Conservation (phyloP, 2,888 invertebrate species). For the Agrypnus murinus region DNA sequence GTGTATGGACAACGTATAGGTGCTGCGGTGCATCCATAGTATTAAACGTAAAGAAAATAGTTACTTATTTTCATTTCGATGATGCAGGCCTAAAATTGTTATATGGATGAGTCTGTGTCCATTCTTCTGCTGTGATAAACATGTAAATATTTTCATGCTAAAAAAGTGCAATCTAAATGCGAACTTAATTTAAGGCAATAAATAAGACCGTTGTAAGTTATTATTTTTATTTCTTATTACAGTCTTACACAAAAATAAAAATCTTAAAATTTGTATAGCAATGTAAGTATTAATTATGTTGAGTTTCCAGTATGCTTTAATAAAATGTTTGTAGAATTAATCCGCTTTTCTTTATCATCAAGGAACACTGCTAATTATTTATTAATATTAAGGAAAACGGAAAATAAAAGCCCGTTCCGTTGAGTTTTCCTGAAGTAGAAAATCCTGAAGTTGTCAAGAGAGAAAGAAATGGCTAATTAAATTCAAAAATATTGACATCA, state of each 20-base stretch:
- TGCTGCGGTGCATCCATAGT: constrained; percentile 88
- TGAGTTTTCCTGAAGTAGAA: neutral
- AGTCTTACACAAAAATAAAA: constrained; percentile 47
- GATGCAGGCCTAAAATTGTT: constrained; percentile 40
- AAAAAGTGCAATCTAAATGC: constrained; percentile 63
- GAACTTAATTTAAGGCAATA: constrained; percentile 60
- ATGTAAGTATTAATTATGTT: constrained; percentile 73
- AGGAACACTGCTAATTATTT: neutral
- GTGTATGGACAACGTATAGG: constrained; percentile 92
- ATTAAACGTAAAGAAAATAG: constrained; percentile 49
- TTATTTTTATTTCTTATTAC: constrained; percentile 53
- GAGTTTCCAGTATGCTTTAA: constrained; percentile 78
- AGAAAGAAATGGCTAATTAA: constrained; percentile 3
- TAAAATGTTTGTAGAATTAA: constrained; percentile 66
- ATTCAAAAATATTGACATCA: neutral
- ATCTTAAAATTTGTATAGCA: constrained; percentile 64
- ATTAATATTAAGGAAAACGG: neutral
- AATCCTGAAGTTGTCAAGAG: too few species aligned
- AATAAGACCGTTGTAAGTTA: constrained; percentile 56
- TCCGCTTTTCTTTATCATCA: constrained; percentile 27
- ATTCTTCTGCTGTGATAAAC: constrained; percentile 69
- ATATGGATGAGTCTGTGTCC: constrained; percentile 53
- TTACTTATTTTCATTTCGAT: constrained; percentile 28
- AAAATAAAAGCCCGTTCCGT: neutral
- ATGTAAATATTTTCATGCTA: constrained; percentile 55